phyloP scores from a whole-genome alignment of 2,888 invertebrate genomes.

The Electrophaes corylata region DNA sequence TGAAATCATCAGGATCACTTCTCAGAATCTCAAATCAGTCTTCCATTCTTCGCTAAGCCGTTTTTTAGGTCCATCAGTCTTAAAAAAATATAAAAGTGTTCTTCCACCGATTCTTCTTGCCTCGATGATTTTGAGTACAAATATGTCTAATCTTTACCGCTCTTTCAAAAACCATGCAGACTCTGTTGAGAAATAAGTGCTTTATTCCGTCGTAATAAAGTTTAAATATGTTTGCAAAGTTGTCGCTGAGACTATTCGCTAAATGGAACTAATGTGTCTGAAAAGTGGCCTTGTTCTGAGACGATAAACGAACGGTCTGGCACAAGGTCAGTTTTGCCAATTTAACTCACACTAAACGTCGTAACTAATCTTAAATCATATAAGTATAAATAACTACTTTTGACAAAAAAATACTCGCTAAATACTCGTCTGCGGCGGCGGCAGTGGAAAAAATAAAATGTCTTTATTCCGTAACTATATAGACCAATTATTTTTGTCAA shows the following conservation, averaged over 20 bases:
- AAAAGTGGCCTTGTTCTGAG: slow-evolving; percentile 24
- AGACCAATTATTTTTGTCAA: no score
- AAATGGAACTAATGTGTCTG: slow-evolving; percentile 32
- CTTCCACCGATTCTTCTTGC: no score
- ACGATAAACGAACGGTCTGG: slow-evolving; percentile 22
- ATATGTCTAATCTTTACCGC: no score
- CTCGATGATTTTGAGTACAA: no score
- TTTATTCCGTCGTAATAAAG: not conserved
- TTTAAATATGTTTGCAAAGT: not conserved
- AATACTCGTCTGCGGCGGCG: not conserved
- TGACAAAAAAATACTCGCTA: not conserved
- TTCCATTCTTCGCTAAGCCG: no score
- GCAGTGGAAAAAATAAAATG: no score
- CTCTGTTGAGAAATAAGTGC: not conserved
- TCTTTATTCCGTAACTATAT: no score
- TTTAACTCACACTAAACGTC: slow-evolving; percentile 16
- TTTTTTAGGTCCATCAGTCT: no score
- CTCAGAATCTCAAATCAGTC: no score
- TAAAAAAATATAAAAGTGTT: no score
- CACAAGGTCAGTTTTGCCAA: slow-evolving; percentile 25
- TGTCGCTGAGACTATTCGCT: slow-evolving; percentile 4
- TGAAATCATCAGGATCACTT: no score
- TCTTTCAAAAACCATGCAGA: not conserved
- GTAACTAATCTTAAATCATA: not conserved
- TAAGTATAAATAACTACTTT: not conserved